Evolutionary conservation across 2,113 vertebrate genomes (phyloP), one percentile per base, ranked within the genome.

Genomic region (Cyanistes caeruleus): DNA sequence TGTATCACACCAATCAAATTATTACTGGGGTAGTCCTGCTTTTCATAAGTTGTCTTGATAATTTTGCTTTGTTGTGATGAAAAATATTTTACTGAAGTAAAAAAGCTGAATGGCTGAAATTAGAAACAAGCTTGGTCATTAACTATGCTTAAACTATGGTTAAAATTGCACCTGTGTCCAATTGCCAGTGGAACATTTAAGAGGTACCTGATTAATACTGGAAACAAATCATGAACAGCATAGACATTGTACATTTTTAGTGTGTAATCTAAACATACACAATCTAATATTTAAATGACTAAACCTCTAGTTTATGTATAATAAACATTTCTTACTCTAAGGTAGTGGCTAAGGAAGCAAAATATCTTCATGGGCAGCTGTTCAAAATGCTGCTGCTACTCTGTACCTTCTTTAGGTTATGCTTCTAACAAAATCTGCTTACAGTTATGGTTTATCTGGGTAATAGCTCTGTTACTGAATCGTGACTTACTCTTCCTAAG

Each of bases 391-490:
- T 43, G 13, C 53, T 55, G 65, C 70, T 76, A 12, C 46, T 76
- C 51, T 39, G n/a, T 48, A 30, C 58, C 33, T 80, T 85, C 78
- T 76, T 74, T 59, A 70, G 56, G 51, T 91, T 79, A 52, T 59
- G 65, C 59, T 60, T 90, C 67, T 90, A 52, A 73, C 23, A 88
- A 88, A 93, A 90, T 95, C 75, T 90, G 55, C 84, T 94, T 91
- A 67, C 63, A 67, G 3, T 83, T 82, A 43, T 0, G 3, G 46
- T 87, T 94, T 96, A 77, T 94, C 82, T 93, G 59, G 55, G 82
- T 94, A 96, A 76, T 48, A 55, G 37, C 70, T 85, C 15, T 87
- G 58, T 69, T 93, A 4, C 59, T 77, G 83, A 86, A 70, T 77
- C 39, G 15, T n/a, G 55, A 68, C 43, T 88, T 90, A 62, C 11